Evolutionary conservation across 2,888 invertebrate species (phyloP).

Genomic region (Harpagoxenus sublaevis): DNA sequence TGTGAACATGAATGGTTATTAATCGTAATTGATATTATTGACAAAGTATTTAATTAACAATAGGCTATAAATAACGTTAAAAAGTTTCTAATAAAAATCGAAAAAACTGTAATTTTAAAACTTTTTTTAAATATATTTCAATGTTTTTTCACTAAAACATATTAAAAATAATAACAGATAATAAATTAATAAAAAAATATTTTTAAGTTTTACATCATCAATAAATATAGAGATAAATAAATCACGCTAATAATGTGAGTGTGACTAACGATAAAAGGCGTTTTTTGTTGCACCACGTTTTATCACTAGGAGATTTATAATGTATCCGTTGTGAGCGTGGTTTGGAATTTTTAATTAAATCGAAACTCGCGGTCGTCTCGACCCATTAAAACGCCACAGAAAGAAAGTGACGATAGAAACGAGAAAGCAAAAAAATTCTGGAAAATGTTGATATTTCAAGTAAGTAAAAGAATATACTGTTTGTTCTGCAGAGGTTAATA

Average conservation of each 20-base stretch:
- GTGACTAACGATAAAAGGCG: constrained; percentile 9
- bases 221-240: background rate
- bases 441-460: background rate
- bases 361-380: constrained; percentile 55
- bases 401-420: constrained; percentile 16
- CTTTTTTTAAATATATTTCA: background rate
- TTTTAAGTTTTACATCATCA: background rate
- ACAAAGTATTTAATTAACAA: background rate
- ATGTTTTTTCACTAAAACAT: background rate
- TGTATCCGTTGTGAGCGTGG: constrained; percentile 55
- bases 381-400: constrained; percentile 52
- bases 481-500: background rate
- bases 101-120: background rate
- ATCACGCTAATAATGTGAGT: background rate
- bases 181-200: constrained; percentile 6
- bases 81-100: background rate
- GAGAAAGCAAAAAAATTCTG: background rate
- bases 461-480: background rate
- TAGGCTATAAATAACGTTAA: background rate
- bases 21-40: background rate
- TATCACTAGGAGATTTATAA: constrained; percentile 65
- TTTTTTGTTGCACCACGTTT: constrained; percentile 46
- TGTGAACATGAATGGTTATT: background rate
- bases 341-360: constrained; percentile 71
- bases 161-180: background rate